These are phyloP conservation scores for Gavialis gangeticus DNA, from an alignment of 2,113 vertebrate species.

Conservation along the genomic window DNA sequence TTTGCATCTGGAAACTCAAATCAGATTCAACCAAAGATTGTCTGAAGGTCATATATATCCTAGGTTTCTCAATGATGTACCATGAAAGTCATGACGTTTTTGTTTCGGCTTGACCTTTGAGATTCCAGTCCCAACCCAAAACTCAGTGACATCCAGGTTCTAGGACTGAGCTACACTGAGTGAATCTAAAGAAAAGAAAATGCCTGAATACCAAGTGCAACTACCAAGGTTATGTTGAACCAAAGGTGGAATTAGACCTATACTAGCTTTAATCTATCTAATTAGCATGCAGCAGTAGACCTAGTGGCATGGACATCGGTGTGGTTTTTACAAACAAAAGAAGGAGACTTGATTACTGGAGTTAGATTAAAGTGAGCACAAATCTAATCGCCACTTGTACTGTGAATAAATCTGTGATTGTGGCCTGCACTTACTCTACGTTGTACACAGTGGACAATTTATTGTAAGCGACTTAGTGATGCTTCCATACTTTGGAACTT, in stretches of 20 bases:
- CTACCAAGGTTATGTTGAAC: fast-evolving
- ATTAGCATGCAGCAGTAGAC: no score
- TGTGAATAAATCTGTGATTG: no score
- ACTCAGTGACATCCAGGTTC: neutral
- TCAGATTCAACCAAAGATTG: neutral
- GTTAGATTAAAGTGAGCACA: no score
- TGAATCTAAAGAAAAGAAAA: no score
- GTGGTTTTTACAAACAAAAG: no score
- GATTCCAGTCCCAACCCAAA: neutral
- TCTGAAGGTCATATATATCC: neutral
- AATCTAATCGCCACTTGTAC: no score
- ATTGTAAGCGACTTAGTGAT: neutral
- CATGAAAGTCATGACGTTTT: neutral
- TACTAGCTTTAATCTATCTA: no score
- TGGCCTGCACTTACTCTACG: neutral
- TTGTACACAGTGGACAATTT: neutral
- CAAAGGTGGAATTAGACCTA: no score
- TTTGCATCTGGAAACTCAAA: neutral
- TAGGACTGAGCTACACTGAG: neutral
- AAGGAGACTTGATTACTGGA: no score
- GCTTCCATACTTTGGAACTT: neutral
- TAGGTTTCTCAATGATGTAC: neutral
- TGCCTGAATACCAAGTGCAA: neutral
- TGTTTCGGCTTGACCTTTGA: neutral
- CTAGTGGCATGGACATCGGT: no score